A percentile compares a stretch with the other conserved stretches of the same genome.
phyloP scores from a whole-genome alignment of 2,113 vertebrate genomes.

The Tachycineta bicolor region DNA sequence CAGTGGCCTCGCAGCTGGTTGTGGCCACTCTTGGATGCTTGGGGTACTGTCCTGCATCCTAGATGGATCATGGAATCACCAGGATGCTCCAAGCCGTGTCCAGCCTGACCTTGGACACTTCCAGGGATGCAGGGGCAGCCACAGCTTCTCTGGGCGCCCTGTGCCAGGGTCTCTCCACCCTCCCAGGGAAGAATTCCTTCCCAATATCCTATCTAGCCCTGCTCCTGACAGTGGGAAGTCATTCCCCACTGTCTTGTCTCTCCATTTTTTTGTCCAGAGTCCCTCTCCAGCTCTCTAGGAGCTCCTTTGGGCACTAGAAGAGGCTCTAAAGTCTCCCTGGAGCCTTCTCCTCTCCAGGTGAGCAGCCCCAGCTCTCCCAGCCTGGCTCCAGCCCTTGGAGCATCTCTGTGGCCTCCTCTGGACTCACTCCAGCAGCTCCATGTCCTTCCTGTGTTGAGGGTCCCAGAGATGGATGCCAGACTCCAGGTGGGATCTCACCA shows the following conservation, averaged over 20 bases:
- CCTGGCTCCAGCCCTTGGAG: neutral
- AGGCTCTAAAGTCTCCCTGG: rapidly evolving
- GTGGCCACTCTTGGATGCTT: rapidly evolving
- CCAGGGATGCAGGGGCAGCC: neutral
- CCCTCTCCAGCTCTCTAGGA: neutral
- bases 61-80: rapidly evolving
- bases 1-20: neutral
- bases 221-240: too few species aligned
- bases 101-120: rapidly evolving
- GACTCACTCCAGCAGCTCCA: neutral
- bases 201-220: neutral
- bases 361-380: neutral
- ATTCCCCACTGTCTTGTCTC: rapidly evolving
- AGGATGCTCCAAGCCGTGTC: neutral
- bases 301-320: rapidly evolving
- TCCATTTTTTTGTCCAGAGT: rapidly evolving
- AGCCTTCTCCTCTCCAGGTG: neutral
- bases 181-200: rapidly evolving
- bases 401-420: neutral
- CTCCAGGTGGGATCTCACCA: neutral
- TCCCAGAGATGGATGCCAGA: neutral
- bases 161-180: rapidly evolving
- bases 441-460: neutral
- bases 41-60: neutral
- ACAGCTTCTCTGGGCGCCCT: neutral